phyloP scores from a whole-genome alignment of 2,113 vertebrate genomes.

The Myotis yumanensis region DNA sequence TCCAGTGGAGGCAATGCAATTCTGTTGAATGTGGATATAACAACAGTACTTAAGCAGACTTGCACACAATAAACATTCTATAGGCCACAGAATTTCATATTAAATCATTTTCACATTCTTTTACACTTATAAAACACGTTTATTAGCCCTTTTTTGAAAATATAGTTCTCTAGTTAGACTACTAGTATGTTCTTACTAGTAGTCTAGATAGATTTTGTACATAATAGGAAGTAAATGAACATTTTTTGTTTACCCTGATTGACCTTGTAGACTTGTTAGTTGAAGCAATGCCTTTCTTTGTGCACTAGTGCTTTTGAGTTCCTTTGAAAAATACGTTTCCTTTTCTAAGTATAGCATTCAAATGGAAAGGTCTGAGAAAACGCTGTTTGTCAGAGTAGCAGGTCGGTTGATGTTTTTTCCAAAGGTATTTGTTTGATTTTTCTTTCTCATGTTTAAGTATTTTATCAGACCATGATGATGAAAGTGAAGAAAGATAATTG shows the following conservation, averaged over 20 bases:
- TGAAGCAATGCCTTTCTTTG: neutral
- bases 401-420: neutral
- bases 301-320: neutral
- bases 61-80: neutral
- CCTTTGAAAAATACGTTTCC: neutral
- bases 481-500: neutral
- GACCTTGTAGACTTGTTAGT: neutral
- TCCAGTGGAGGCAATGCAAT: neutral
- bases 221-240: neutral
- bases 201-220: neutral
- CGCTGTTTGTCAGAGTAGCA: neutral
- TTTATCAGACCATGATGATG: neutral
- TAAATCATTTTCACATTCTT: neutral
- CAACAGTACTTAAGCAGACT: neutral
- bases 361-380: slow-evolving; percentile 21
- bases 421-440: neutral
- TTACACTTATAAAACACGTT: neutral
- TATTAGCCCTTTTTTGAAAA: neutral
- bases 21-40: neutral
- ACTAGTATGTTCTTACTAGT: neutral
- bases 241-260: neutral
- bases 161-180: neutral
- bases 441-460: neutral
- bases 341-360: neutral
- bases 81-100: neutral